Evolutionary conservation across 92 coral and sea anemone species (phyloP).

Genomic region (Pocillopora meandrina): DNA sequence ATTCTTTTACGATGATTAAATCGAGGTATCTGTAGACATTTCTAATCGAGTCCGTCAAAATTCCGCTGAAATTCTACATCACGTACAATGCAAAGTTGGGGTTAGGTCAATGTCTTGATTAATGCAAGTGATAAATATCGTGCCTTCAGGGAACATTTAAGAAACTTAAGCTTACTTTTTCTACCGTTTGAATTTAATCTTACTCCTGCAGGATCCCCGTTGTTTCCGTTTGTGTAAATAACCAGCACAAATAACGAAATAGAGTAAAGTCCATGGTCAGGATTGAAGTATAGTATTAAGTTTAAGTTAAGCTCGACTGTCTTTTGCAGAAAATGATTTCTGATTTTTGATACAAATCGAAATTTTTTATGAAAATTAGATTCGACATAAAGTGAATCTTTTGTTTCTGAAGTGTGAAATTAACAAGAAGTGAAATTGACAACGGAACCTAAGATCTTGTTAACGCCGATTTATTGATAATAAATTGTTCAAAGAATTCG

Average conservation of each 20-base stretch:
- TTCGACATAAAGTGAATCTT: not conserved
- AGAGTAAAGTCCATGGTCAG: not conserved
- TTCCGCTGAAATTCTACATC: not conserved
- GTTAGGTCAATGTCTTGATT: too few species aligned
- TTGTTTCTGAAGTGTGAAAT: slow-evolving; percentile 35
- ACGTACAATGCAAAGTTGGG: not conserved
- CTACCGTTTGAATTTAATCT: not conserved
- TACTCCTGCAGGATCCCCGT: slow-evolving; percentile 14
- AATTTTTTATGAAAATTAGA: not conserved
- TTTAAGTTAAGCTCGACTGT: not conserved
- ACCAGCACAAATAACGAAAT: slow-evolving; percentile 16
- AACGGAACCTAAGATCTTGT: not conserved
- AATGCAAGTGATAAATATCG: too few species aligned
- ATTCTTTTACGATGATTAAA: not conserved
- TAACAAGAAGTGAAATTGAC: slow-evolving; percentile 9
- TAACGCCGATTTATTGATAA: not conserved
- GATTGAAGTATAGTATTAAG: not conserved
- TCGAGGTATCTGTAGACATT: too few species aligned
- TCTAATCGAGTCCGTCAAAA: not conserved
- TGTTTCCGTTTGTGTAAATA: slow-evolving; percentile 15
- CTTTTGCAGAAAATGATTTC: not conserved
- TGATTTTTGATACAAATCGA: slow-evolving; percentile 9
- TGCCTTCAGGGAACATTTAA: not conserved
- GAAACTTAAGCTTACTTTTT: not conserved
- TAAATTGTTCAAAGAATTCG: not conserved